Base-by-base conservation (phyloP, 1,140 invertebrate species). In the Berghia stephanieae region DNA sequence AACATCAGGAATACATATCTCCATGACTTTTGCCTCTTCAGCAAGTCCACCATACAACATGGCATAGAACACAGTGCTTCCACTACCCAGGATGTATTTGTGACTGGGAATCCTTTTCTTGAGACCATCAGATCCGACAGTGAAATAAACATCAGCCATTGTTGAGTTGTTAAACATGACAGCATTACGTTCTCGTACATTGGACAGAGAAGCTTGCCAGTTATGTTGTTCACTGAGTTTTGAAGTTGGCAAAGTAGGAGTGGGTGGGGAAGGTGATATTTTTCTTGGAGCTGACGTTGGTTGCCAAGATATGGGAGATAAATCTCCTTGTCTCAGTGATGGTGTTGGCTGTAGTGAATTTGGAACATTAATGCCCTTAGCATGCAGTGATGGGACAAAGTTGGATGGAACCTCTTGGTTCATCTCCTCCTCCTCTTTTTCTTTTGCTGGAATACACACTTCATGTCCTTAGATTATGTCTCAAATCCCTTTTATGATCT, bases 51-150 rank as follows among this genome's bases (percentile, higher is more conserved):
- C 93, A 87, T 95, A 95, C 83, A 96, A 96, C 95, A 96, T 96
- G 13, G 94, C 94, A 88, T 95, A 94, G 87, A 96, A 96, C 3
- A 96, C 94, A 5, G 94, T 93, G 87, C 93, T 95, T 10, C 94
- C 94, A 57, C 94, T 93, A 10, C 94, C 94, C 5, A 96, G 87
- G 5, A 96, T 92, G 87, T 96, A 94, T 86, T 95, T 95, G 84
- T 96, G 95, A 63, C 96, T 96, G 6, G 94, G 94, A 81, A 96
- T 94, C 63, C 92, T 90, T 83, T 93, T 92, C 71, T 71, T 74
- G 57, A 83, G 79, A 63, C 83, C 77, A n/a, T 40, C 73, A 49
- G 73, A 77, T 42, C 94, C 94, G 13, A 95, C 94, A 75, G 94
- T 90, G 85, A 96, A 96, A 81, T 92, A 92, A 5, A 96, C 93